Evolutionary conservation across 2,888 invertebrate genomes (phyloP).

Genomic region (Synanthedon formicaeformis): DNA sequence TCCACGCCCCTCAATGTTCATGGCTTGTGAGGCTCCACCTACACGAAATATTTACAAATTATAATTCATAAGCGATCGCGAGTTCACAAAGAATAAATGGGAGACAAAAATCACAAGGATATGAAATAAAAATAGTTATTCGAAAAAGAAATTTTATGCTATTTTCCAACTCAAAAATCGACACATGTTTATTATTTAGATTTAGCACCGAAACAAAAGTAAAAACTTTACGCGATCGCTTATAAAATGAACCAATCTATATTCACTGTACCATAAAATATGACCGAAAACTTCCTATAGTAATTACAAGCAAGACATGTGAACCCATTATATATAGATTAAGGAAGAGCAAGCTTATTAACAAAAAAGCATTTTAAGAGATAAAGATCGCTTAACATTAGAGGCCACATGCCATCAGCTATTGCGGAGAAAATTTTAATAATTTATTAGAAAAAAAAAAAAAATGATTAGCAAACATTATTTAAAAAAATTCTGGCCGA

Average conservation of each 20-base stretch:
- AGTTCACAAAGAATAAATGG: neutral
- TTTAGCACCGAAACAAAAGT: too few relatives aligned
- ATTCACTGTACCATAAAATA: constrained; percentile 56
- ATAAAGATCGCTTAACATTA: constrained; percentile 19
- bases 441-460: too few relatives aligned
- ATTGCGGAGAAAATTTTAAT: too few relatives aligned
- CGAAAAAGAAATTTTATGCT: too few relatives aligned
- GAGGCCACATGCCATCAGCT: neutral
- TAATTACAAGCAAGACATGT: constrained; percentile 62
- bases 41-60: constrained; percentile 10
- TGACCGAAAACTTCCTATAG: constrained; percentile 48
- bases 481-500: too few relatives aligned
- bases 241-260: constrained; percentile 18
- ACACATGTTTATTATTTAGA: too few relatives aligned
- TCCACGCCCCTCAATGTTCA: constrained; percentile 39
- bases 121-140: too few relatives aligned
- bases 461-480: too few relatives aligned
- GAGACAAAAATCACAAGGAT: too few relatives aligned
- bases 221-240: constrained; percentile 7
- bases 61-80: constrained; percentile 14
- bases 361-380: constrained; percentile 41
- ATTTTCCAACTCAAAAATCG: too few relatives aligned
- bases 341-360: constrained; percentile 41
- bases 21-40: constrained; percentile 33
- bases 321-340: constrained; percentile 69